Evolutionary conservation across 2,888 invertebrate species (phyloP).

Genomic region (Epicampocera succincta): DNA sequence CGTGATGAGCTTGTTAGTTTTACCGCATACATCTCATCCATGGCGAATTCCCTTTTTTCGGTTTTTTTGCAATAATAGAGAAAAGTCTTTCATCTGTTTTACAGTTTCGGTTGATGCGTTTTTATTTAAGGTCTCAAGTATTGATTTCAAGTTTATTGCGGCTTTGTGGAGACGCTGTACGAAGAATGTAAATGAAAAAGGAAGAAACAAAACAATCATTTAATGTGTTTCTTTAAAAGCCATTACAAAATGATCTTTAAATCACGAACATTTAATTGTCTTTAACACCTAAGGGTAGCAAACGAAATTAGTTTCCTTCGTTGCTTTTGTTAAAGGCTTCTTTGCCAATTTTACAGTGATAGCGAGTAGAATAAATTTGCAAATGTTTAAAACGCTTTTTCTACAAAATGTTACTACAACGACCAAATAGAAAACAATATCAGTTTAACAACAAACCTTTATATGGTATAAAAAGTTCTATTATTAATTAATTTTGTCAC

Average conservation of each 20-base stretch:
- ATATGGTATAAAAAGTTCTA: no score
- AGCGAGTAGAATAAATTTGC: not conserved
- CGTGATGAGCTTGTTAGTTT: constrained; percentile 67
- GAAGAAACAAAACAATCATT: constrained; percentile 44
- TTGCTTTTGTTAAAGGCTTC: not conserved
- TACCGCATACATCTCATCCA: constrained; percentile 39
- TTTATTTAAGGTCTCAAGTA: constrained; percentile 41
- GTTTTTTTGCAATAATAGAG: constrained; percentile 6
- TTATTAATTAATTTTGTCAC: no score
- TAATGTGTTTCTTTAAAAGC: constrained; percentile 62
- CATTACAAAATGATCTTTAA: constrained; percentile 81
- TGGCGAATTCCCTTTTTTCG: constrained; percentile 38
- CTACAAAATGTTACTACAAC: no score
- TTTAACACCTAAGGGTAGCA: constrained; percentile 81
- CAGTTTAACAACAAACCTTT: no score
- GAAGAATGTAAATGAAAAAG: constrained; percentile 23
- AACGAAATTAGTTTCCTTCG: constrained; percentile 70
- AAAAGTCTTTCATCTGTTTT: constrained; percentile 2
- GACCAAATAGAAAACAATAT: no score
- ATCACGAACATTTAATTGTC: constrained; percentile 82
- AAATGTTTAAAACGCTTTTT: no score
- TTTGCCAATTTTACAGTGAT: constrained; percentile 2
- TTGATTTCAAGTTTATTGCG: constrained; percentile 51
- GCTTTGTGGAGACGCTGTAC: constrained; percentile 43
- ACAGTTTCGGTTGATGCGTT: constrained; percentile 63